Percentiles rank a stretch among this genome's conserved stretches.
These are phyloP conservation scores for Caenorhabditis wallacei DNA, from an alignment of 2,888 invertebrate species.

Conservation along the genomic window DNA sequence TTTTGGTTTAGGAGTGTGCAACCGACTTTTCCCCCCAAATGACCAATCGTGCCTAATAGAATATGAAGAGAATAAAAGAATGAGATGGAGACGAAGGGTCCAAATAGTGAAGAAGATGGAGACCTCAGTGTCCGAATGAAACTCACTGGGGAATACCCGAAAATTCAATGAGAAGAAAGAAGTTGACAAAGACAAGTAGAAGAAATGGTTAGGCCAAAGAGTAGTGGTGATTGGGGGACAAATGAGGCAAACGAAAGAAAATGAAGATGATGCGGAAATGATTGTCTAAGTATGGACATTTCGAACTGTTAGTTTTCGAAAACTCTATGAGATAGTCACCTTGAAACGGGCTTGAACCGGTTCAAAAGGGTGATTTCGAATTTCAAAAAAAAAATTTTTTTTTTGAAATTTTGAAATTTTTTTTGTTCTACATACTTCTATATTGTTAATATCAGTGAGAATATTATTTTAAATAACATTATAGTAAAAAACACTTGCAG, in stretches of 20 bases:
- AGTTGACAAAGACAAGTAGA: conserved; percentile 45
- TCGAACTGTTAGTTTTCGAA: neutral
- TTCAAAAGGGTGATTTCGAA: too few species aligned
- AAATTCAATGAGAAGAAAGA: conserved; percentile 40
- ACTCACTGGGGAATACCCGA: conserved; percentile 43
- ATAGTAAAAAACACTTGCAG: too few species aligned
- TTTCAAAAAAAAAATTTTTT: too few species aligned
- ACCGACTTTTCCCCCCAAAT: conserved; percentile 1
- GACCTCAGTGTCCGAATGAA: conserved; percentile 36
- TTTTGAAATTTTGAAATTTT: too few species aligned
- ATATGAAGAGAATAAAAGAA: conserved; percentile 56
- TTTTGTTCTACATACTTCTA: too few species aligned
- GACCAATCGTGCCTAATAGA: conserved; percentile 60
- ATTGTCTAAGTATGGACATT: neutral
- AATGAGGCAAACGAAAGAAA: conserved; percentile 33
- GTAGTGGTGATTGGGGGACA: conserved; percentile 8
- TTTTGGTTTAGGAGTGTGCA: conserved; percentile 16
- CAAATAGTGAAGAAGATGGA: conserved; percentile 35
- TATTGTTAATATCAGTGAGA: too few species aligned
- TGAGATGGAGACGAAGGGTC: neutral
- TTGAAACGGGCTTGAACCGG: too few species aligned
- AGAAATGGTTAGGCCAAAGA: conserved; percentile 28
- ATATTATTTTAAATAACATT: too few species aligned
- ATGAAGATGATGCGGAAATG: neutral
- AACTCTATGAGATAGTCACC: too few species aligned